Evolutionary conservation across 2,113 vertebrate genomes (phyloP).

Genomic region (Lagopus muta): DNA sequence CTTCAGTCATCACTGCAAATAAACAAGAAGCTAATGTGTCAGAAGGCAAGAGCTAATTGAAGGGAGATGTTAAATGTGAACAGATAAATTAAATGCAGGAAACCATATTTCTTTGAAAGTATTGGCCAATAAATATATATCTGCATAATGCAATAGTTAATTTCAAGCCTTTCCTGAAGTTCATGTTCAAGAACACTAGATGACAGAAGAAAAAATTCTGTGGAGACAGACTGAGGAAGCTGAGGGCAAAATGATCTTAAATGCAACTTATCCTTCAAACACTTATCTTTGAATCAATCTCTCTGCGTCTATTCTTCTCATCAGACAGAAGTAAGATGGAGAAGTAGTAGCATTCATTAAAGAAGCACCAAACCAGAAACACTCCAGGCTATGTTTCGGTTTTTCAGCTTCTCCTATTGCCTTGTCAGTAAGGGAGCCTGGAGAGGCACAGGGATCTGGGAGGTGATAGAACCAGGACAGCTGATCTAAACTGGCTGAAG

Average conservation of each 20-base stretch:
- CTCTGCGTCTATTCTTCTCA: constrained; percentile 41
- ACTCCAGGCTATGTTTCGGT: neutral
- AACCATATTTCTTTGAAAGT: neutral
- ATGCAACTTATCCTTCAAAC: constrained; percentile 34
- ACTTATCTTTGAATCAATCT: constrained; percentile 47
- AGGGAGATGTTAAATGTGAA: neutral
- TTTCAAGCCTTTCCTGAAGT: neutral
- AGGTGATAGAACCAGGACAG: too few species aligned
- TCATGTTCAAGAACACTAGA: neutral
- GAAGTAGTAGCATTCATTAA: constrained; percentile 41
- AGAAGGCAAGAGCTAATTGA: neutral
- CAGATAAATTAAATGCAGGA: neutral
- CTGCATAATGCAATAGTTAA: neutral
- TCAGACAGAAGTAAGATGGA: constrained; percentile 3
- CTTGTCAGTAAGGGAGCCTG: too few species aligned
- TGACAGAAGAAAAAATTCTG: neutral
- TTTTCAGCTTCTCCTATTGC: too few species aligned
- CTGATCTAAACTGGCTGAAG: too few species aligned
- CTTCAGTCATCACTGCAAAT: neutral
- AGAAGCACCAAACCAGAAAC: neutral
- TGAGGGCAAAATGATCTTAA: neutral
- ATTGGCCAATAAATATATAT: neutral
- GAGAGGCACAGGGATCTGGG: too few species aligned
- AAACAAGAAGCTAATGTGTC: neutral
- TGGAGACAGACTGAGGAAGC: neutral